Conservation (phyloP, 2,113 vertebrate genomes). For the Vidua chalybeata region DNA sequence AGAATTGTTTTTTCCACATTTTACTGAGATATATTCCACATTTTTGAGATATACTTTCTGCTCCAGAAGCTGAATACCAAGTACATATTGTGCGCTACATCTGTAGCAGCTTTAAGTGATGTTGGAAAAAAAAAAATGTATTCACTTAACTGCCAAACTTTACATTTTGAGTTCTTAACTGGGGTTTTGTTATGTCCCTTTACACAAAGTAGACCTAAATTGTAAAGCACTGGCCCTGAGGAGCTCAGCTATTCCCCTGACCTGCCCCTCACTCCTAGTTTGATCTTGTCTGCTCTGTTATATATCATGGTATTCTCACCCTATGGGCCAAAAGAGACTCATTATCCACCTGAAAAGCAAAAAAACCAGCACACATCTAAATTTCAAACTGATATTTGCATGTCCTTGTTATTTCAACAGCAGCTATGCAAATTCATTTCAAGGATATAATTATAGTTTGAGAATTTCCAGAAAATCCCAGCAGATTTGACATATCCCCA, state of each 20-base stretch:
- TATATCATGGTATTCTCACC: background rate
- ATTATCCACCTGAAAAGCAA: slow-evolving; percentile 48
- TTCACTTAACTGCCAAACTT: background rate
- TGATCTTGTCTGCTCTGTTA: background rate
- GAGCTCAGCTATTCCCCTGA: background rate
- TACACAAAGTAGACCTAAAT: background rate
- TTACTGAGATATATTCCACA: background rate
- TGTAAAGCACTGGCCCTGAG: background rate
- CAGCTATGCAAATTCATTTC: slow-evolving; percentile 13
- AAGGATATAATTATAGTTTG: background rate
- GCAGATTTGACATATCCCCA: background rate
- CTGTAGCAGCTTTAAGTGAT: background rate
- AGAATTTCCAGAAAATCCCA: slow-evolving; percentile 14
- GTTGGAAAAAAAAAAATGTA: background rate
- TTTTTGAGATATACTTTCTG: background rate
- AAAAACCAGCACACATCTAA: slow-evolving; percentile 28
- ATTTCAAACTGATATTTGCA: slow-evolving; percentile 48
- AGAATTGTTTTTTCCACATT: slow-evolving; percentile 4
- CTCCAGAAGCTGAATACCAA: slow-evolving; percentile 23
- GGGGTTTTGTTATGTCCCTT: background rate
- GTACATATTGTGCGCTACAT: background rate
- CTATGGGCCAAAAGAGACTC: slow-evolving; percentile 55
- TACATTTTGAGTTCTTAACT: slow-evolving; percentile 8
- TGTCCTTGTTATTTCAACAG: slow-evolving; percentile 58
- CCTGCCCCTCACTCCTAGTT: background rate